Evolutionary conservation across 2,888 invertebrate genomes (phyloP).

Genomic region (Atethmia centrago): DNA sequence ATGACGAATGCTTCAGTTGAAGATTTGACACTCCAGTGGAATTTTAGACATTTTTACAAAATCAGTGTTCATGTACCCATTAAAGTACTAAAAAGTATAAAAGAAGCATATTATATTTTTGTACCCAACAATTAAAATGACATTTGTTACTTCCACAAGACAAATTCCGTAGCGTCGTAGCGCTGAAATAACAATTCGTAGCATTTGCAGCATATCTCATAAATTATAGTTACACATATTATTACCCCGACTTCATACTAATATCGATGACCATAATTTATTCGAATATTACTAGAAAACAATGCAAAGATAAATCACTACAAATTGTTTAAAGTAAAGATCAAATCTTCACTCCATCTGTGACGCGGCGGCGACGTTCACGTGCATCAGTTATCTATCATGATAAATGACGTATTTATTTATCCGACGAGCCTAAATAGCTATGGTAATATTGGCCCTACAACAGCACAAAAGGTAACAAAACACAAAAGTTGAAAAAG

Average conservation of each 20-base stretch:
- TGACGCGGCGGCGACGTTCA: constrained; percentile 84
- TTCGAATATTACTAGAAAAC: constrained; percentile 73
- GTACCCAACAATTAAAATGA: not conserved
- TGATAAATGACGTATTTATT: constrained; percentile 91
- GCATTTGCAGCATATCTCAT: constrained; percentile 38
- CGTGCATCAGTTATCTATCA: constrained; percentile 89
- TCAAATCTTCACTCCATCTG: constrained; percentile 86
- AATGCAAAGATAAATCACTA: constrained; percentile 84
- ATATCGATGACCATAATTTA: constrained; percentile 57
- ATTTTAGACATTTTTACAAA: not conserved
- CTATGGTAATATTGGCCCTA: constrained; percentile 91
- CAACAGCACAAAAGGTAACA: constrained; percentile 91
- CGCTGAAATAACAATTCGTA: constrained; percentile 37
- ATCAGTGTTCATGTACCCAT: not conserved
- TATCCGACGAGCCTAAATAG: constrained; percentile 90
- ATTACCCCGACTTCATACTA: constrained; percentile 37
- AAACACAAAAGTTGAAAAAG: constrained; percentile 91
- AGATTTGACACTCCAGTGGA: not conserved
- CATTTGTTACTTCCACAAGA: not conserved
- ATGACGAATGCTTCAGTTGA: constrained; percentile 5
- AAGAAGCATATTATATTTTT: not conserved
- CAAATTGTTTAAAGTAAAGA: constrained; percentile 82
- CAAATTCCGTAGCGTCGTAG: constrained; percentile 26
- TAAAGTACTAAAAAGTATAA: not conserved
- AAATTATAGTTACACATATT: constrained; percentile 51